Base-by-base conservation (phyloP, 2,113 vertebrate genomes). In the Cranoglanis bouderius region DNA sequence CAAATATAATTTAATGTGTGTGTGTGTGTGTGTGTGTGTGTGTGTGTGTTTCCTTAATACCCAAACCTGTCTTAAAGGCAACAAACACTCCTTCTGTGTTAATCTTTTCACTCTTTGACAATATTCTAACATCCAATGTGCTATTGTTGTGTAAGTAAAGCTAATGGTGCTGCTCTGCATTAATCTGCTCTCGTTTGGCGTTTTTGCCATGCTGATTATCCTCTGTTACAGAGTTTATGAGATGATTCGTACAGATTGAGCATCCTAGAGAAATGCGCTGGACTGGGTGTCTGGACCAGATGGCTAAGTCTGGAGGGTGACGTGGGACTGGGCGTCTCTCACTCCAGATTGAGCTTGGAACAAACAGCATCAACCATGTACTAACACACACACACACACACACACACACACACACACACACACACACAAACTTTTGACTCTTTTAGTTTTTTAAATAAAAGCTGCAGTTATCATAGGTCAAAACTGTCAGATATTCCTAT, bases 181-280 rank as follows among this genome's bases (percentile, higher is more conserved):
- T 46, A 88, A 87, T 92, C 72, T 88, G 51, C 38, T 89, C 84
- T 90, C 63, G 51, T 91, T 91, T 83, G 82, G 88, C 87, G 61
- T 14, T 82, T 82, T 88, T 84, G 72, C 43, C 85, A 82, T 46
- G 89, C 87, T 91, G 89, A 90, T 92, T 89, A 88, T 90, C 85
- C 63, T 46, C 82, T 67, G 72, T 80, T 87, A 88, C 86, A 80
- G 89, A 82, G 85, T 85, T 91, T 91, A 88, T 91, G 84, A 88
- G 77, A 78, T 85, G 43, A 81, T 91, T 85, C 55, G 74, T 87
- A 74, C 88, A 75, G 38, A n/a, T 46, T 91, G 51, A 82, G 85
- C 72, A 80, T 91, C 35, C 77, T 74, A 89, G 82, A 88, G 89
- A 85, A 86, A 91, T 91, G 87, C 40, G 12, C 86, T 85, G 43